phyloP scores from a whole-genome alignment of 1,140 invertebrate genomes.

The Onthophagus taurus region DNA sequence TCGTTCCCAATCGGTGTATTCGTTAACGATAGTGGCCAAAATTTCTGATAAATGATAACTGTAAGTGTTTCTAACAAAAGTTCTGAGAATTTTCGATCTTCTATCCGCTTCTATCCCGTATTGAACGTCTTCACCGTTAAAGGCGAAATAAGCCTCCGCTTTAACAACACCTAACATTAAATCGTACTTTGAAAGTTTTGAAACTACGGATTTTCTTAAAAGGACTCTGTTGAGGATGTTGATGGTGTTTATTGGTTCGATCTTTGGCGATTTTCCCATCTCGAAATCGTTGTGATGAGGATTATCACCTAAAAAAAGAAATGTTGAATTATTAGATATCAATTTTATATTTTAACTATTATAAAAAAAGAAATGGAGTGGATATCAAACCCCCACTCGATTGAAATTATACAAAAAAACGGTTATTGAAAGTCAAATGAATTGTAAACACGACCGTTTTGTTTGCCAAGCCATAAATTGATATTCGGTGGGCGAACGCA shows the following conservation, averaged over 20 bases:
- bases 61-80: constrained; percentile 88
- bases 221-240: constrained; percentile 67
- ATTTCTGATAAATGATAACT: constrained; percentile 78
- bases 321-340: too few relatives aligned
- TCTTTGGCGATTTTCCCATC: constrained; percentile 33
- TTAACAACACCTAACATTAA: constrained; percentile 87
- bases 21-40: constrained; percentile 82
- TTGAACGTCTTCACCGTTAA: constrained; percentile 83
- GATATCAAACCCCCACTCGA: too few relatives aligned
- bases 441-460: too few relatives aligned
- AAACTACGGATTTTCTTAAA: constrained; percentile 63
- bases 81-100: constrained; percentile 79
- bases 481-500: too few relatives aligned
- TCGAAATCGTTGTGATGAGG: constrained; percentile 34
- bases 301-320: constrained; percentile 27
- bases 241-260: constrained; percentile 49
- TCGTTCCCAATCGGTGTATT: constrained; percentile 95
- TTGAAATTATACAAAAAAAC: too few relatives aligned
- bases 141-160: constrained; percentile 77
- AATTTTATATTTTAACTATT: too few relatives aligned
- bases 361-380: too few relatives aligned
- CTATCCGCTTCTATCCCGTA: constrained; percentile 82
- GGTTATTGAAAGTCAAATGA: too few relatives aligned
- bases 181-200: constrained; percentile 72
- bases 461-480: too few relatives aligned